Evolutionary conservation across 2,888 invertebrate species (phyloP).

Genomic region (Sphaeridia pumilis): DNA sequence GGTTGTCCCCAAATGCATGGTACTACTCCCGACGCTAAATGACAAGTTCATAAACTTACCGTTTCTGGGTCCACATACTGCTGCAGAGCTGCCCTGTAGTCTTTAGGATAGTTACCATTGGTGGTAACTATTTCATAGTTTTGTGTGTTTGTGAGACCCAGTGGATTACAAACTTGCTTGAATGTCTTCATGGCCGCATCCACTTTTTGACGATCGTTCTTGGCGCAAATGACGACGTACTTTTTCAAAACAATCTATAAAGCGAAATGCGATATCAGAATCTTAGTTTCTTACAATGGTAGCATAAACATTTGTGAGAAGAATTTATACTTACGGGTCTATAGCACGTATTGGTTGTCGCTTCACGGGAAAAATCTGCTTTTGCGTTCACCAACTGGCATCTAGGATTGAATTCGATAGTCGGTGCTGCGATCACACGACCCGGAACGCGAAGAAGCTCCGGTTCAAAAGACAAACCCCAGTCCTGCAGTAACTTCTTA

Average conservation of each 20-base stretch:
- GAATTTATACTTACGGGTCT: constrained; percentile 19
- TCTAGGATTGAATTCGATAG: constrained; percentile 15
- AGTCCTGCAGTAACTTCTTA: constrained; percentile 54
- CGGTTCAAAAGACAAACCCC: constrained; percentile 63
- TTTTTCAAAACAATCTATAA: constrained; percentile 15
- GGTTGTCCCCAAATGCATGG: background rate
- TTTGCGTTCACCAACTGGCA: constrained; percentile 4
- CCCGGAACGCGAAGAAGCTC: constrained; percentile 49
- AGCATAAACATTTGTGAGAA: background rate
- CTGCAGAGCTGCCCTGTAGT: constrained; percentile 15
- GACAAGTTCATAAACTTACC: constrained; percentile 5
- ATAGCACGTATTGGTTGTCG: constrained; percentile 15
- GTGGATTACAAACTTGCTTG: constrained; percentile 15
- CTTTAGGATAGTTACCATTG: constrained; percentile 5
- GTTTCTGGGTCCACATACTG: constrained; percentile 10
- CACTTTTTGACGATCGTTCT: constrained; percentile 17
- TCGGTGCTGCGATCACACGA: constrained; percentile 47
- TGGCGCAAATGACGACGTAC: constrained; percentile 18
- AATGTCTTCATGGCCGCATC: constrained; percentile 11
- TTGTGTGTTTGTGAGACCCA: constrained; percentile 17
- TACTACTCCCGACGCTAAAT: background rate
- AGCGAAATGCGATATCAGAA: background rate
- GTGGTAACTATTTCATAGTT: constrained; percentile 11
- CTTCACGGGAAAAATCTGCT: constrained; percentile 22
- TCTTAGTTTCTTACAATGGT: background rate